These are phyloP conservation scores for Rugalucina vietnamica DNA, from an alignment of 2,888 invertebrate genomes.

Conservation along the genomic window DNA sequence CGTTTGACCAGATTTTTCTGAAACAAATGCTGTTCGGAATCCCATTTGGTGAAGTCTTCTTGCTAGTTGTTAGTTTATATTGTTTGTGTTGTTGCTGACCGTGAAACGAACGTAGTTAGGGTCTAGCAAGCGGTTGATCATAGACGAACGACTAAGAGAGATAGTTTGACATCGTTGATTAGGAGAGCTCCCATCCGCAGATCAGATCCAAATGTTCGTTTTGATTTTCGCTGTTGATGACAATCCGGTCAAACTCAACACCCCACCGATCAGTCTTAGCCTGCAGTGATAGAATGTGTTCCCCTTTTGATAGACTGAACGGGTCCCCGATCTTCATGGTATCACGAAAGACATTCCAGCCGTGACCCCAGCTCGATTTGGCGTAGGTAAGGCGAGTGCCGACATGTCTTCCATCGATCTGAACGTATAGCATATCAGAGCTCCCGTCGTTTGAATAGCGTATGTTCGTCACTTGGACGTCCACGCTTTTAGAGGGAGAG, in stretches of 20 bases:
- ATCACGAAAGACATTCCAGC: slow-evolving; percentile 58
- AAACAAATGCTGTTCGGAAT: too few relatives aligned
- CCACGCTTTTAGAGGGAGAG: slow-evolving; percentile 12
- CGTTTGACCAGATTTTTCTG: too few relatives aligned
- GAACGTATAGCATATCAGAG: slow-evolving; percentile 36
- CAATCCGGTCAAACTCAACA: slow-evolving; percentile 37
- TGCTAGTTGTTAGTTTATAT: too few relatives aligned
- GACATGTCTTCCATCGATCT: slow-evolving; percentile 34
- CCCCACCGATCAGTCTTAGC: slow-evolving; percentile 36
- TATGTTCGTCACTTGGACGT: slow-evolving; percentile 41
- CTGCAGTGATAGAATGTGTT: slow-evolving; percentile 3
- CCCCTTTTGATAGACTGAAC: slow-evolving; percentile 2
- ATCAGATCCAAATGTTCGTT: neutral
- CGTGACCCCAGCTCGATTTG: slow-evolving; percentile 54
- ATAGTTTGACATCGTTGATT: too few relatives aligned
- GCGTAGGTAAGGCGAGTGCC: slow-evolving; percentile 28
- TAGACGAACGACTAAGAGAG: too few relatives aligned
- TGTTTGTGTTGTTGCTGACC: too few relatives aligned
- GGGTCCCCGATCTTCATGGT: neutral
- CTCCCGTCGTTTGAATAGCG: slow-evolving; percentile 57
- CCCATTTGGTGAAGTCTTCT: too few relatives aligned
- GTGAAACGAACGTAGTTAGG: too few relatives aligned
- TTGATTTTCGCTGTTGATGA: slow-evolving; percentile 36
- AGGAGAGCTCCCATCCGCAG: neutral
- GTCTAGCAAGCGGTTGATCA: too few relatives aligned